Evolutionary conservation across 2,113 vertebrate species (phyloP).

Genomic region (Romanogobio albipinnatus): DNA sequence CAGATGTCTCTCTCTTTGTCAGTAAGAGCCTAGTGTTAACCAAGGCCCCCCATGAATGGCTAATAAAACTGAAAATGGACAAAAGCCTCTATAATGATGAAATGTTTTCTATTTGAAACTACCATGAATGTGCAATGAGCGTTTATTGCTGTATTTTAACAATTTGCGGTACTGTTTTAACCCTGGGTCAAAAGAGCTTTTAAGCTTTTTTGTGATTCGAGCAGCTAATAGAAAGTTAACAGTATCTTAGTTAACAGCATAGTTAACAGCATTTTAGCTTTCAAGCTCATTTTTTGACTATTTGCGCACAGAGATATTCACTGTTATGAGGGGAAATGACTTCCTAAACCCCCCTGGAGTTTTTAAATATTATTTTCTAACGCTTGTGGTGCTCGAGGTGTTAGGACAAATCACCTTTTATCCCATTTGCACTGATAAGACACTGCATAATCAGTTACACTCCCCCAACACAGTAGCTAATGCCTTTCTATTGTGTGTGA

Average conservation of each 20-base stretch:
- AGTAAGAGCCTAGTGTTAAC: conserved; percentile 29
- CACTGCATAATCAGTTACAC: background rate
- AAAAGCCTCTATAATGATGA: conserved; percentile 44
- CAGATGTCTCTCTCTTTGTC: conserved; percentile 38
- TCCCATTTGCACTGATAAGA: conserved; percentile 42
- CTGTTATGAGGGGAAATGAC: conserved; percentile 36
- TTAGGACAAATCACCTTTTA: conserved; percentile 31
- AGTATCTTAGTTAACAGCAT: too few relatives aligned
- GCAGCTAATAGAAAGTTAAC: conserved; percentile 35
- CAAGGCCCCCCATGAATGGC: background rate
- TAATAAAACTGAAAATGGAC: conserved; percentile 47
- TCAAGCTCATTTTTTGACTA: background rate
- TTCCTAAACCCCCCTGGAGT: conserved; percentile 36
- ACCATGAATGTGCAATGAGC: conserved; percentile 35
- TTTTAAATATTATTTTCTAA: conserved; percentile 39
- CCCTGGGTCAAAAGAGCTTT: background rate
- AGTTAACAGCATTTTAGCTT: background rate
- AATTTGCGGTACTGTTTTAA: conserved; percentile 24
- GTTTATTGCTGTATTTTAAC: background rate
- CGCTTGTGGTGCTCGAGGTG: conserved; percentile 16
- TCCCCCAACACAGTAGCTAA: background rate
- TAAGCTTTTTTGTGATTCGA: background rate
- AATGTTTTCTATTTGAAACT: conserved; percentile 21
- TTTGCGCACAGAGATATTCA: conserved; percentile 17
- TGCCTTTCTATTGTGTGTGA: conserved; percentile 34